Conservation (phyloP, 2,797 vertebrate genomes). For the Pangasius sanitwongsei region DNA sequence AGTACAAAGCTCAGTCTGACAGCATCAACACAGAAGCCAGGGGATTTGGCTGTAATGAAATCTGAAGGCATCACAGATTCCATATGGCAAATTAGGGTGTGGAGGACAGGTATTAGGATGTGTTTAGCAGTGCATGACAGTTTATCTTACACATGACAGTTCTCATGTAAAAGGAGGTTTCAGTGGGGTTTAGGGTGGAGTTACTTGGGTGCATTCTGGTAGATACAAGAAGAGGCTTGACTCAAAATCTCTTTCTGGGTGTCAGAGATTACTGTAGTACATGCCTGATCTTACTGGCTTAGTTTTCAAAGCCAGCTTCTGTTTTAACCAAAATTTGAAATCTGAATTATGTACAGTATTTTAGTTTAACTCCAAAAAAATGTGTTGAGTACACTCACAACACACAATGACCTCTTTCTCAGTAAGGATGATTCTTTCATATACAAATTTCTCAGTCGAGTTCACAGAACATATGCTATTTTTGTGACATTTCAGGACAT, state of each 20-base stretch:
- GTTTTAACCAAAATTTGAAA: not conserved
- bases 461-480: not conserved
- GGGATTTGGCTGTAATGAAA: conserved; percentile 14
- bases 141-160: conserved; percentile 15
- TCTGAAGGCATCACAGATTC: conserved; percentile 11
- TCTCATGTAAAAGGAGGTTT: conserved; percentile 1
- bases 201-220: not conserved
- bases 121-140: conserved; percentile 5
- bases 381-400: not conserved
- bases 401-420: not conserved
- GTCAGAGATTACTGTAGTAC: not conserved
- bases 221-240: conserved; percentile 9
- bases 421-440: not conserved
- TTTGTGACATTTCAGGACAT: not conserved
- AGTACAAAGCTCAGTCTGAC: conserved; percentile 1
- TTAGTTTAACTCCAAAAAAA: not conserved
- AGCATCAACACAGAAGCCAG: not conserved
- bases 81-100: conserved; percentile 13
- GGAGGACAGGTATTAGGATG: conserved; percentile 10
- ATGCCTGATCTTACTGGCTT: not conserved
- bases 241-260: conserved; percentile 7
- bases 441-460: not conserved
- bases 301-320: not conserved
- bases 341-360: not conserved
- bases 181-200: not conserved